Evolutionary conservation across 1,140 invertebrate genomes (phyloP).

Genomic region (Dreissena polymorpha): DNA sequence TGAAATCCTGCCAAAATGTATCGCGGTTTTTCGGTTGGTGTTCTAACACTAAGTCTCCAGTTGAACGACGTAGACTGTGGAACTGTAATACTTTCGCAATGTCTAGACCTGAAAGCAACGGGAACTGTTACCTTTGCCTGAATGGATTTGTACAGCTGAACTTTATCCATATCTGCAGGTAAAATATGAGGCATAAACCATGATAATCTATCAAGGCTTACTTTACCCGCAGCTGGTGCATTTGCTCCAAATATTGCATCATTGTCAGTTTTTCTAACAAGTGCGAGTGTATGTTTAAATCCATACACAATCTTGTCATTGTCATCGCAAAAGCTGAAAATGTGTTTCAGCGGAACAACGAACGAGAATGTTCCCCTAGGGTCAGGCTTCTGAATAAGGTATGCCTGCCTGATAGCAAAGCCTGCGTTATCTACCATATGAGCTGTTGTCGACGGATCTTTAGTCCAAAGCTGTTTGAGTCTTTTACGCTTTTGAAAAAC

Average conservation of each 20-base stretch:
- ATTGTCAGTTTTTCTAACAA: conserved; percentile 20
- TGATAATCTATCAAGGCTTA: conserved; percentile 33
- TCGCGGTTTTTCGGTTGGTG: not conserved
- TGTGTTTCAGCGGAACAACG: conserved; percentile 1
- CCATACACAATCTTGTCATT: conserved; percentile 8
- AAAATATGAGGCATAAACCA: conserved; percentile 29
- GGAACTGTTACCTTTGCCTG: not conserved
- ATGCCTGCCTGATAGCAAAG: conserved; percentile 4
- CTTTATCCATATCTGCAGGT: conserved; percentile 10
- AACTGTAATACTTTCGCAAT: conserved; percentile 7
- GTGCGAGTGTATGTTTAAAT: not conserved
- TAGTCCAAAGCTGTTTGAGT: conserved; percentile 2
- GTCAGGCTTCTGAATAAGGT: not conserved
- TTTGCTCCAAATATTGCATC: conserved; percentile 29
- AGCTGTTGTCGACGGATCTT: conserved; percentile 2
- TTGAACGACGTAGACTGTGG: conserved; percentile 2
- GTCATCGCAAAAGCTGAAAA: not conserved
- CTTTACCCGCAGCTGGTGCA: conserved; percentile 20
- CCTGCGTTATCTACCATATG: not conserved
- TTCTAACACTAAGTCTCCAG: conserved; percentile 1
- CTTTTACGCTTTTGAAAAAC: not conserved
- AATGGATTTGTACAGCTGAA: conserved; percentile 14
- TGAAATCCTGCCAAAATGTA: conserved; percentile 13
- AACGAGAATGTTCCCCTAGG: conserved; percentile 11
- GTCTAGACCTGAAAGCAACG: conserved; percentile 6